phyloP scores from a whole-genome alignment of 1,140 invertebrate genomes.

The Panulirus ornatus region DNA sequence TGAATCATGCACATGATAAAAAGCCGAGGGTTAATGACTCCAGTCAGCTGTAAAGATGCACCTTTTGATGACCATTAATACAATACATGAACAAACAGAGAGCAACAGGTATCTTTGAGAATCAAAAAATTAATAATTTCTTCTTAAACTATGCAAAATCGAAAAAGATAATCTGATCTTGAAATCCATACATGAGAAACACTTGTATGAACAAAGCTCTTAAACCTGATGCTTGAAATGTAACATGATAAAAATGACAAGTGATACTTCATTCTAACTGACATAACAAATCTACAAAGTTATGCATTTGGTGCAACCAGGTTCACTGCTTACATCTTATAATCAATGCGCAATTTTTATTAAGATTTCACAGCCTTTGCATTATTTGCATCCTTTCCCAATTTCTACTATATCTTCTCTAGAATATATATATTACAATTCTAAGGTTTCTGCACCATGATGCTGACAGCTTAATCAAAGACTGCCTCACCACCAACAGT shows the following conservation, averaged over 20 bases:
- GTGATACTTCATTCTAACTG: background rate
- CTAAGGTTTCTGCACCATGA: background rate
- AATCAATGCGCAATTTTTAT: background rate
- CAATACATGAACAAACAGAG: background rate
- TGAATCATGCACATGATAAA: background rate
- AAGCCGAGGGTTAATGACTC: background rate
- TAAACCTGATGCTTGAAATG: background rate
- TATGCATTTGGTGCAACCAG: background rate
- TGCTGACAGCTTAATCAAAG: background rate
- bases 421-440: background rate
- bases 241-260: background rate
- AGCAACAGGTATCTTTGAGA: background rate
- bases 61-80: background rate
- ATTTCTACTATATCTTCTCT: background rate
- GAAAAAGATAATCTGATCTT: background rate
- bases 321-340: background rate
- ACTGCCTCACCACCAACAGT: background rate
- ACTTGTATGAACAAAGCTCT: background rate
- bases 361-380: background rate
- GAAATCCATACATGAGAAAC: background rate
- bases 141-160: background rate
- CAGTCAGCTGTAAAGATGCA: background rate
- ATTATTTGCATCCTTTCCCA: background rate
- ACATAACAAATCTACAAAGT: background rate
- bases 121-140: background rate